phyloP scores from a whole-genome alignment of 2,888 invertebrate species.

The Athalia circularis region DNA sequence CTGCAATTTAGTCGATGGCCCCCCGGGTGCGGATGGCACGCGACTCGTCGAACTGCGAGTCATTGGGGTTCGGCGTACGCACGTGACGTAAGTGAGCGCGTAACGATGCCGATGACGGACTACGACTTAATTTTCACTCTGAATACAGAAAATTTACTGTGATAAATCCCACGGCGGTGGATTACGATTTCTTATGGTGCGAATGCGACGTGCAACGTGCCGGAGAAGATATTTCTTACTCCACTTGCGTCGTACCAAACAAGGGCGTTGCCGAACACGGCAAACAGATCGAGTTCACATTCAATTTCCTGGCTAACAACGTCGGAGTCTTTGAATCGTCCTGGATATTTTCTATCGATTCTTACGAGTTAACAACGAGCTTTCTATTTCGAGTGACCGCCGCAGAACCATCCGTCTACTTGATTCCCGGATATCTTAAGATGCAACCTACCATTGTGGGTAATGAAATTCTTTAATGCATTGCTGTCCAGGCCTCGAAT shows the following conservation, averaged over 20 bases:
- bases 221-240: conserved; percentile 66
- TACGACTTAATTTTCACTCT: conserved; percentile 54
- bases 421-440: conserved; percentile 78
- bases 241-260: conserved; percentile 78
- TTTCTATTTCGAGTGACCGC: conserved; percentile 81
- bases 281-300: conserved; percentile 78
- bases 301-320: conserved; percentile 80
- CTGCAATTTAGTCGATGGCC: conserved; percentile 63
- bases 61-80: background rate
- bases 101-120: conserved; percentile 4
- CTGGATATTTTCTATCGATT: conserved; percentile 80
- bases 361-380: conserved; percentile 76
- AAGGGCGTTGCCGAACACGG: conserved; percentile 78
- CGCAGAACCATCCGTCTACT: conserved; percentile 79
- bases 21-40: background rate
- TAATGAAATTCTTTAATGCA: conserved; percentile 50
- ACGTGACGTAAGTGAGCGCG: conserved; percentile 6
- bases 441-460: conserved; percentile 80
- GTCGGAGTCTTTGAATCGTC: conserved; percentile 82
- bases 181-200: conserved; percentile 78
- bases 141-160: conserved; percentile 78
- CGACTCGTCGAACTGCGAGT: background rate
- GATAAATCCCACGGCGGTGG: conserved; percentile 80
- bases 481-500: background rate
- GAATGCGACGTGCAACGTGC: conserved; percentile 74